phyloP scores from a whole-genome alignment of 2,888 invertebrate species.

The Bugula neritina region DNA sequence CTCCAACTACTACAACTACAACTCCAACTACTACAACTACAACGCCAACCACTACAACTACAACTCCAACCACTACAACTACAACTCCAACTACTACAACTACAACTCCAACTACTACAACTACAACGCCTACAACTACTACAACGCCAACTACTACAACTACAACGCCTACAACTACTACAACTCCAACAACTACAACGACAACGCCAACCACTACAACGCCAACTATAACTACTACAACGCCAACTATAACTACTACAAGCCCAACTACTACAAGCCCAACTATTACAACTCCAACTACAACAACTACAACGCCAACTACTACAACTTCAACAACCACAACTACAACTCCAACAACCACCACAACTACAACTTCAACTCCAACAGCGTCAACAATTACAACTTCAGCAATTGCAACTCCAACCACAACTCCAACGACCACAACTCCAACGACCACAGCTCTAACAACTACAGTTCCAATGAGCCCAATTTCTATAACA shows the following conservation, averaged over 20 bases:
- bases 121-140: not conserved
- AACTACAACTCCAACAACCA: not conserved
- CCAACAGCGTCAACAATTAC: not conserved
- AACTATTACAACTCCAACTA: not conserved
- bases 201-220: not conserved
- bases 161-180: not conserved
- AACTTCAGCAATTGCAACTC: not conserved
- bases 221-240: not conserved
- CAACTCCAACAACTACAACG: not conserved
- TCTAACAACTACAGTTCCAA: not conserved
- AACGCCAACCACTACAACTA: not conserved
- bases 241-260: not conserved
- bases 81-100: not conserved
- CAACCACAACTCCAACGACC: not conserved
- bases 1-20: not conserved
- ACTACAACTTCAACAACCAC: slow-evolving; percentile 14
- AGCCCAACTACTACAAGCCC: not conserved
- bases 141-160: not conserved
- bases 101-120: not conserved
- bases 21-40: not conserved
- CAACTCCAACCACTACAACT: not conserved
- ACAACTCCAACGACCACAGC: not conserved
- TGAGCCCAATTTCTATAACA: not conserved
- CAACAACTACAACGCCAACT: not conserved
- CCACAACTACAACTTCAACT: not conserved